These are phyloP conservation scores for Archaeoteleia sp. DNA, from an alignment of 2,888 invertebrate genomes.

Conservation along the genomic window DNA sequence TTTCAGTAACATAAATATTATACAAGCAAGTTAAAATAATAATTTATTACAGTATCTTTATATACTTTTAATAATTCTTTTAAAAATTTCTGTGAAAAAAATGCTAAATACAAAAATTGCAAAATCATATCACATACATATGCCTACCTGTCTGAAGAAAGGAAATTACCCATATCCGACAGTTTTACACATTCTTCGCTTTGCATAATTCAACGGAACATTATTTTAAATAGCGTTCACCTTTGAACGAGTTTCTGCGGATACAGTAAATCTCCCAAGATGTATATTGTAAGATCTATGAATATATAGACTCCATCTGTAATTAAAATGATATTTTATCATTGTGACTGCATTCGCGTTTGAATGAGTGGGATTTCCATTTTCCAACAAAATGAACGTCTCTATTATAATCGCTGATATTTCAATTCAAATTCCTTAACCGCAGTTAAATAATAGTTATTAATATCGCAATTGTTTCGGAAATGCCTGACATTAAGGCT, in stretches of 20 bases:
- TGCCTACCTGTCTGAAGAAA: conserved; percentile 7
- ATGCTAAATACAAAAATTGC: background rate
- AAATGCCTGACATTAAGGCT: conserved; percentile 25
- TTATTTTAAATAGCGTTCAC: conserved; percentile 22
- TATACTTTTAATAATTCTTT: too few relatives aligned
- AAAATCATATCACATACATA: background rate
- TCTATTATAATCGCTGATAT: too few relatives aligned
- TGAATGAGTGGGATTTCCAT: background rate
- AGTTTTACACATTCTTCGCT: conserved; percentile 1
- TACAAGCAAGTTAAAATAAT: too few relatives aligned
- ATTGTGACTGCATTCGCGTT: background rate
- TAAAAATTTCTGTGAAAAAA: too few relatives aligned
- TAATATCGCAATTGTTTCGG: conserved; percentile 14
- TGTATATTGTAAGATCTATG: background rate
- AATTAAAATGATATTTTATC: background rate
- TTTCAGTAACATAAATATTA: too few relatives aligned
- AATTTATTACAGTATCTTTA: too few relatives aligned
- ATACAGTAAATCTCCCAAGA: conserved; percentile 7
- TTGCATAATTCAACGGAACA: conserved; percentile 17
- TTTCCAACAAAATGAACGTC: background rate
- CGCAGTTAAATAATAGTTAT: conserved; percentile 12
- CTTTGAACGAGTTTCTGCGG: conserved; percentile 10
- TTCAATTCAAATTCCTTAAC: too few relatives aligned
- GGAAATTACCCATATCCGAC: conserved; percentile 25
- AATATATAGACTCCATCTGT: background rate